phyloP scores from a whole-genome alignment of 1,140 invertebrate species.

The Bombyx mori region ASM3026992v2 NC_085132.1:10927001-10927500 shows the following conservation, averaged over 20 bases:
- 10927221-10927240: constrained; percentile 45
- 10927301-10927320: constrained; percentile 51
- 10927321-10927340: constrained; percentile 67
- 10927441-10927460: constrained; percentile 65
- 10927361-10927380: constrained; percentile 54
- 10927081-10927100: constrained; percentile 51
- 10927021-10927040: constrained; percentile 43
- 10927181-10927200: constrained; percentile 52
- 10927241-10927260: constrained; percentile 58
- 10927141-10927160: constrained; percentile 37
- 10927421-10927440: constrained; percentile 55
- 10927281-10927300: constrained; percentile 59
- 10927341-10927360: constrained; percentile 58
- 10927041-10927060: constrained; percentile 43
- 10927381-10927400: constrained; percentile 48
- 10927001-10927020: constrained; percentile 51
- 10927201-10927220: constrained; percentile 52
- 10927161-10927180: constrained; percentile 54
- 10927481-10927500: constrained; percentile 68
- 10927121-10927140: constrained; percentile 27
- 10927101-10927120: constrained; percentile 42
- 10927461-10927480: constrained; percentile 68
- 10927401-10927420: constrained; percentile 62
- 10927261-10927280: constrained; percentile 69
- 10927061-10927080: constrained; percentile 57